Evolutionary conservation across 92 coral and sea anemone genomes (phyloP), one percentile per base, ranked within the genome.

Genomic region (Epizoanthus ramosus): DNA sequence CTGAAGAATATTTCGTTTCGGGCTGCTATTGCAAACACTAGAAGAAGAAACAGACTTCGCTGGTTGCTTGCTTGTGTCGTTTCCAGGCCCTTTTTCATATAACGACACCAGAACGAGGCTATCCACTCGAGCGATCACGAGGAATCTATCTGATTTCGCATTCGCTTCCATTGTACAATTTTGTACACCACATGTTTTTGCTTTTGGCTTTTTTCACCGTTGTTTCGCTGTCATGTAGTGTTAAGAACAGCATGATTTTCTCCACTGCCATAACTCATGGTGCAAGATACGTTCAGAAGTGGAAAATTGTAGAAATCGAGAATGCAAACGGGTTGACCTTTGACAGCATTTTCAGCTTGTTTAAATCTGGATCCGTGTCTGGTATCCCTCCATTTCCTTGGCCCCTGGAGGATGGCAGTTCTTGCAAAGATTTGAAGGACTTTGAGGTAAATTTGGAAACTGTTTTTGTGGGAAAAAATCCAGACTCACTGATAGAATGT

Each of bases 231-330:
- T 68, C 73, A 68, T 33, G 73, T 25, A 53, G n/a, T n/a, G n/a
- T n/a, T n/a, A n/a, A n/a, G n/a, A n/a, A n/a, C n/a, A n/a, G n/a
- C n/a, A 68, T 33, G 50, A 8, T 68, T 68, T 68, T 68, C 52
- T 68, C 73, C 53, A 68, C 73, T 53, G 33, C 52, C 73, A 33
- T 68, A 33, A 68, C 53, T 14, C 73, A 68, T 68, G 19, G 14
- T 52, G 14, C 14, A 6, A 52, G 57, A 6, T 14, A 52, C 57
- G 57, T 6, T 6, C 7, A 14, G 57, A 14, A 14, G n/a, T 68
- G 74, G 74, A 69, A 69, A 41, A 69, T 69, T 39, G 74, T 69
- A 69, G 74, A 69, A 69, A 69, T 69, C 74, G 74, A 69, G 39
- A 53, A 41, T 69, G 74, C 74, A 69, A 69, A 69, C 57, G 57